Base-by-base conservation (phyloP, 2,797 vertebrate genomes). In the Pteropus rufus region DNA sequence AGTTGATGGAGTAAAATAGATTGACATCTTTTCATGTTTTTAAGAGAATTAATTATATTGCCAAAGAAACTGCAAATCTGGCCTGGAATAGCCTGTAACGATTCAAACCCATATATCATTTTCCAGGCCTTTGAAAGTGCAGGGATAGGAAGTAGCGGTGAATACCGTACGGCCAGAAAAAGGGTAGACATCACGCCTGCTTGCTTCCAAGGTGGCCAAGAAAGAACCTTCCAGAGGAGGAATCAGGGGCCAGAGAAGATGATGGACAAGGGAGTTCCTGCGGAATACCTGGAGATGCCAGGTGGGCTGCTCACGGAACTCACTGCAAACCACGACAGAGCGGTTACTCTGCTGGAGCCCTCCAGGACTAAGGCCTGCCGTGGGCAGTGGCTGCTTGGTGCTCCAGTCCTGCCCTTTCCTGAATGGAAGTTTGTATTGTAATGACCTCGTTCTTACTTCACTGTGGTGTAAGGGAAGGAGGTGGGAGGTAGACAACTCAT, bases 271-370 rank as follows among this genome's bases (percentile, higher is more conserved):
- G 65, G 34, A 7, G 12, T 9, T 46, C n/a, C 46, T 39, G 26
- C 54, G 52, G 64, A 31, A 16, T 19, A 46, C 29, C 36, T 46
- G 67, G 29, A 14, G 10, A 41, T 7, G n/a, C 39, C 46, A 18
- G 60, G n/a, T 14, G 10, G 19, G 46, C 60, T n/a, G 44, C 18
- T n/a, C 86, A 10, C 1, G 1, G 31, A 60, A 29, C 19, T 2
- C 16, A 0, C 2, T 10, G 4, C 15, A 1, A 21, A 2, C 10
- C 36, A 7, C 0, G 0, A 16, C 29, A 54, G 54, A 18, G 54
- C 36, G 29, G 12, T 31, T 4, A 12, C 56, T 6, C 64, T 21
- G 11, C 24, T 26, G 16, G 9, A 46, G 52, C 23, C n/a, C n/a
- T 36, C 15, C 31, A 29, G 36, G 31, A 4, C 23, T 75, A 26